Evolutionary conservation across 2,888 invertebrate genomes (phyloP).

Genomic region (Epinotia ramella): DNA sequence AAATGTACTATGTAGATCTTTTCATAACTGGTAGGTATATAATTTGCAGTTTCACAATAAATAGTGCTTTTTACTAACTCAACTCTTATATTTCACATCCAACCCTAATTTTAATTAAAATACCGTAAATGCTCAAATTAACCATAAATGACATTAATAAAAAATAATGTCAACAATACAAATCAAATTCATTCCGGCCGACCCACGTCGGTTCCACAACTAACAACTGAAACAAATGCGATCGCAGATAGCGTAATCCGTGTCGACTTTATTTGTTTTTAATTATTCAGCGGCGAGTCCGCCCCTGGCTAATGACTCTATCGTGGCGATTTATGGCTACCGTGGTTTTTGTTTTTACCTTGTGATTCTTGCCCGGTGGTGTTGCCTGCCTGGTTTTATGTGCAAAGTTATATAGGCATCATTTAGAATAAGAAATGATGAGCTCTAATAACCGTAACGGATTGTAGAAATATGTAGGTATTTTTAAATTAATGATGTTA

Average conservation of each 20-base stretch:
- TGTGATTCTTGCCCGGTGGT: constrained; percentile 19
- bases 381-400: neutral
- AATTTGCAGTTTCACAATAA: too few relatives aligned
- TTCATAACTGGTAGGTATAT: too few relatives aligned
- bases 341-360: constrained; percentile 48
- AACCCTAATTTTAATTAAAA: neutral
- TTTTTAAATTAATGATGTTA: too few relatives aligned
- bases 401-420: neutral
- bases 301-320: constrained; percentile 83
- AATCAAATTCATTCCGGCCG: constrained; percentile 39
- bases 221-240: constrained; percentile 63
- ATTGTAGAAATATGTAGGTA: too few relatives aligned
- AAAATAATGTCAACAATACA: constrained; percentile 35
- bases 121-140: neutral
- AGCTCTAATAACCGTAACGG: too few relatives aligned
- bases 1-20: too few relatives aligned
- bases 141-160: constrained; percentile 16
- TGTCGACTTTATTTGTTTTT: constrained; percentile 84
- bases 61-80: neutral
- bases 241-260: constrained; percentile 81
- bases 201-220: constrained; percentile 28
- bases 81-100: neutral
- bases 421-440: neutral
- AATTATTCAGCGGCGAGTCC: constrained; percentile 80
- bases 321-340: constrained; percentile 77